A percentile compares a stretch with the other conserved stretches of the same genome.
phyloP scores from a whole-genome alignment of 2,113 vertebrate genomes.

The Oryzias curvinotus region DNA sequence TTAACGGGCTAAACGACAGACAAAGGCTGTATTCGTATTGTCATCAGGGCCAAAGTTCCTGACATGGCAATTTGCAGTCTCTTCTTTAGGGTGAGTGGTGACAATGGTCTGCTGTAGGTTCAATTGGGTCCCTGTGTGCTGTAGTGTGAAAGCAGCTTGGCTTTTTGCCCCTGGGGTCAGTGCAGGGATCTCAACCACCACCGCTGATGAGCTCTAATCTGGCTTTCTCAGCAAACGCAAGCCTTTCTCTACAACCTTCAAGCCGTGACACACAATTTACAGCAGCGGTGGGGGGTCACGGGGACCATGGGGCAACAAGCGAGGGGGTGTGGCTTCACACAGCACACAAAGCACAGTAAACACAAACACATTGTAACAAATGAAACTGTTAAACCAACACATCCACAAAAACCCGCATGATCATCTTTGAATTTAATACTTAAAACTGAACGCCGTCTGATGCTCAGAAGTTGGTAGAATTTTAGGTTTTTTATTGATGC shows the following conservation, averaged over 20 bases:
- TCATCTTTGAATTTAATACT: no score
- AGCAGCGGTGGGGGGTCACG: constrained; percentile 52
- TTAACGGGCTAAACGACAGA: constrained; percentile 62
- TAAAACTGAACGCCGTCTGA: no score
- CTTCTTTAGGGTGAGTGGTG: constrained; percentile 77
- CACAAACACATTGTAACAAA: constrained; percentile 20
- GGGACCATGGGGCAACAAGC: constrained; percentile 45
- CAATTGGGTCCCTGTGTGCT: constrained; percentile 75
- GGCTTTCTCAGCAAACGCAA: constrained; percentile 77
- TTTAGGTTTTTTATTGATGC: no score
- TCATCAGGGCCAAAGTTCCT: constrained; percentile 80
- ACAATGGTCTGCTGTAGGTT: constrained; percentile 82
- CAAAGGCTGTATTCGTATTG: constrained; percentile 80
- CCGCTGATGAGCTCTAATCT: constrained; percentile 88
- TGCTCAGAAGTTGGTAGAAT: no score
- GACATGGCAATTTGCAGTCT: constrained; percentile 88
- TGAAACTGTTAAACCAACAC: background rate
- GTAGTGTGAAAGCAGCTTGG: constrained; percentile 80
- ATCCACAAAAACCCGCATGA: no score
- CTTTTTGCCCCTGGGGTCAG: constrained; percentile 84
- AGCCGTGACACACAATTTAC: constrained; percentile 71
- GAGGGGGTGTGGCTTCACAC: constrained; percentile 19
- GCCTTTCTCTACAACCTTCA: constrained; percentile 71
- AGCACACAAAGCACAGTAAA: constrained; percentile 3
- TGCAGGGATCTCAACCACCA: constrained; percentile 74